These are phyloP conservation scores for Penelope pileata DNA, from an alignment of 2,113 vertebrate species.

Conservation along the genomic window DNA sequence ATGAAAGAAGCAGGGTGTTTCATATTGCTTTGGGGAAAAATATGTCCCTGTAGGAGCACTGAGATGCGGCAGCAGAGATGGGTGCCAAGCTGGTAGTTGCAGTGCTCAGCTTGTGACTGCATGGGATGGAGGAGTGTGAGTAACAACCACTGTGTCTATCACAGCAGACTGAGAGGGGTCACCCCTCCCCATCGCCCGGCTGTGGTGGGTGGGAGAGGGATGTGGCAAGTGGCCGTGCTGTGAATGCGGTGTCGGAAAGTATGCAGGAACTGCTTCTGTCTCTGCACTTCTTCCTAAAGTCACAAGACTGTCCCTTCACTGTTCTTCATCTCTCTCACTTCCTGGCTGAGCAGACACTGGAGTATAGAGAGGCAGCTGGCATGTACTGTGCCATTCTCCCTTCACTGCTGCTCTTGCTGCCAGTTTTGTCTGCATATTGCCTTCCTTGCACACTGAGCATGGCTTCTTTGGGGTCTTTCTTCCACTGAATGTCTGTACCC, in stretches of 20 bases:
- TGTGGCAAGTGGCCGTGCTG: background rate
- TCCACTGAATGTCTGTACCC: background rate
- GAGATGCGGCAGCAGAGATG: background rate
- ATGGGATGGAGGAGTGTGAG: background rate
- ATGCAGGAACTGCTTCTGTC: background rate
- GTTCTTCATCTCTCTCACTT: background rate
- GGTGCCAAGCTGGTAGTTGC: background rate
- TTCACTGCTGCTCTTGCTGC: background rate
- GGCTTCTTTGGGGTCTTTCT: slow-evolving; percentile 37
- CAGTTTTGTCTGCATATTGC: background rate
- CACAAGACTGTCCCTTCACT: background rate
- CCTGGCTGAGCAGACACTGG: slow-evolving; percentile 9
- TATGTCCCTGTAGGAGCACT: fast-evolving
- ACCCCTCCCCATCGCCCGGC: background rate
- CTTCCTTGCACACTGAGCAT: background rate
- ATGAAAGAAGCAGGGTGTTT: background rate
- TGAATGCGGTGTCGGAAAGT: slow-evolving; percentile 37
- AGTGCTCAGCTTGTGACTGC: background rate
- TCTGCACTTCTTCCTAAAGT: background rate
- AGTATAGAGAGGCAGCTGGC: slow-evolving; percentile 7
- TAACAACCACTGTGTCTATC: background rate
- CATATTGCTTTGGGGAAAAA: background rate
- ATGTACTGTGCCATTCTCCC: background rate
- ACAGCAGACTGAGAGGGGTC: background rate
- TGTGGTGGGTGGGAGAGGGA: background rate